Evolutionary conservation across 2,888 invertebrate genomes (phyloP), one percentile per base, ranked within the genome.

Genomic region (Myopa tessellatipennis): DNA sequence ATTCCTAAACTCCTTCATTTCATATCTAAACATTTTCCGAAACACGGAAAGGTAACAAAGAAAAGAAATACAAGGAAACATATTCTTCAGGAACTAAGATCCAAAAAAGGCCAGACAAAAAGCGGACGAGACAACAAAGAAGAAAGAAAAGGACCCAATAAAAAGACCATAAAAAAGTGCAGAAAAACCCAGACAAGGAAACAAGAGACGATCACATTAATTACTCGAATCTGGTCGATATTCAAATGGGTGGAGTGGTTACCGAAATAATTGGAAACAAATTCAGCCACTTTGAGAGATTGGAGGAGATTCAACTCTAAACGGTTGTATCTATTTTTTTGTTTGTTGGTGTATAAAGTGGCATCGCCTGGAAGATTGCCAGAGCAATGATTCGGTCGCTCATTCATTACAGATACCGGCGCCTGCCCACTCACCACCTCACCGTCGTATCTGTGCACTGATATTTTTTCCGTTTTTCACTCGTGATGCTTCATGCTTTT

Each of bases 81-180:
- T 26, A 26, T 26, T 26, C 2, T 26, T 26, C 26, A 26, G 26
- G 26, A 26, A 26, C 26, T 26, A 26, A 1, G 26, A 26, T 26
- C 1, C 26, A 26, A 26, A 69, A 8, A 45, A 26, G 45, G 10
- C 38, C 26, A n/a, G 10, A 69, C 4, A 45, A 69, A 50, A 26
- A n/a, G 50, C 69, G n/a, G n/a, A 16, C 50, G 18, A 34, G n/a
- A 38, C n/a, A 36, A 63, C 72, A 73, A 71, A 18, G 26, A 71
- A 36, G 36, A 55, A 34, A 55, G 26, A 4, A 58, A 58, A 45
- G 1, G 26, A 26, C 38, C 45, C 45, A 45, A 71, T 26, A 2
- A 26, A 26, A 26, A 26, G 26, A 71, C 55, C 14, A 74, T 55
- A 61, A 50, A 55, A 68, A 6, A 10, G 3, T 6, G 45, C 58